phyloP scores from a whole-genome alignment of 1,140 invertebrate genomes.

The Arion vulgaris region DNA sequence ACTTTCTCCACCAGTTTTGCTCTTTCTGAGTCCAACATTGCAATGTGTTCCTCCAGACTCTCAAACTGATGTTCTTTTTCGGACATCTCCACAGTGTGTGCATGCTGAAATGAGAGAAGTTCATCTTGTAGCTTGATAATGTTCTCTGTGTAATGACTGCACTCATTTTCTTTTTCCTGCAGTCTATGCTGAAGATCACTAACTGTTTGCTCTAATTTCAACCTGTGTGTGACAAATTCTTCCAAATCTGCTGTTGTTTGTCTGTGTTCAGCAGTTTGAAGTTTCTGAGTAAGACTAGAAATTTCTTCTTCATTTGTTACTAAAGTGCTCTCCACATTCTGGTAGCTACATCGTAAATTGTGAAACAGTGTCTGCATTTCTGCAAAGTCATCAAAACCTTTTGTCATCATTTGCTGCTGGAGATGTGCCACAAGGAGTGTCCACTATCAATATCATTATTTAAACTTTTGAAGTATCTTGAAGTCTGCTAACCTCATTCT shows the following conservation, averaged over 20 bases:
- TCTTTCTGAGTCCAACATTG: not conserved
- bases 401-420: slow-evolving; percentile 1
- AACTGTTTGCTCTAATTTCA: slow-evolving; percentile 12
- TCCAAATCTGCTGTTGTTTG: not conserved
- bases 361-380: not conserved
- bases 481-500: not conserved
- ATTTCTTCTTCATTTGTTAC: not conserved
- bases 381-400: slow-evolving; percentile 5
- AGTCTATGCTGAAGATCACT: slow-evolving; percentile 4
- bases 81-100: not conserved
- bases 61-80: not conserved
- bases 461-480: not conserved
- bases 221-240: not conserved
- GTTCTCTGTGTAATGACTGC: slow-evolving; percentile 1
- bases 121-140: slow-evolving; percentile 11
- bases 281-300: not conserved
- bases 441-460: not conserved
- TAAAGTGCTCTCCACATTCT: not conserved
- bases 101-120: not conserved
- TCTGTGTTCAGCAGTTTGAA: not conserved
- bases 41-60: not conserved
- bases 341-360: not conserved
- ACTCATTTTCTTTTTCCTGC: slow-evolving; percentile 15
- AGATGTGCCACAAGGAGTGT: slow-evolving; percentile 1
- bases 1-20: not conserved